Percentiles rank a stretch among this genome's conserved stretches.
Conservation (phyloP, 2,888 invertebrate species). For the Rhimphoctona megacephalus region DNA sequence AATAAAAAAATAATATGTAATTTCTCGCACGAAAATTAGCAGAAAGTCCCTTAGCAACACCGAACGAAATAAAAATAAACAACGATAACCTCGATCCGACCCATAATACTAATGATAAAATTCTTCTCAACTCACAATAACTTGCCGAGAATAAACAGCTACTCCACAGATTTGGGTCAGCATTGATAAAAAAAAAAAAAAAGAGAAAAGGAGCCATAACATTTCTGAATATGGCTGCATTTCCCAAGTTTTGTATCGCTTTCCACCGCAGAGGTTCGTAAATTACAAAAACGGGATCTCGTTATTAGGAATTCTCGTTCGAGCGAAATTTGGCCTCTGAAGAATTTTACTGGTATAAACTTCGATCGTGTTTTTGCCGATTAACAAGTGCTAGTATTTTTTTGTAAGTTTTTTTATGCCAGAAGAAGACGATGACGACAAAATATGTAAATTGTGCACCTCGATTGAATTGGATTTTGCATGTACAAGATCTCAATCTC, state of each 20-base stretch:
- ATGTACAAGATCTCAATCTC: conserved; percentile 19
- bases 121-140: background rate
- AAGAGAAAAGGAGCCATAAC: background rate
- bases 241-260: conserved; percentile 52
- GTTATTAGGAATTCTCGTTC: conserved; percentile 73
- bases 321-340: conserved; percentile 57
- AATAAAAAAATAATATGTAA: background rate
- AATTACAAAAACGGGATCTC: conserved; percentile 61
- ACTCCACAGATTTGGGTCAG: conserved; percentile 42
- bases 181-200: conserved; percentile 9
- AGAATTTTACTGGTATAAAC: conserved; percentile 13
- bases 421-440: background rate
- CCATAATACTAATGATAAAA: conserved; percentile 20
- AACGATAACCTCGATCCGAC: conserved; percentile 51
- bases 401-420: background rate
- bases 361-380: conserved; percentile 21
- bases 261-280: conserved; percentile 29
- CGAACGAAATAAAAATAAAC: background rate
- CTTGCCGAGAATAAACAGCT: background rate
- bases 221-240: conserved; percentile 11
- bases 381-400: background rate
- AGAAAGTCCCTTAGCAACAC: background rate
- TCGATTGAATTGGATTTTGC: conserved; percentile 31
- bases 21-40: background rate
- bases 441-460: conserved; percentile 11